A percentile compares a stretch with the other conserved stretches of the same genome.
Conservation (phyloP, 2,797 vertebrate species). For the Pseudochromis fuscus region DNA sequence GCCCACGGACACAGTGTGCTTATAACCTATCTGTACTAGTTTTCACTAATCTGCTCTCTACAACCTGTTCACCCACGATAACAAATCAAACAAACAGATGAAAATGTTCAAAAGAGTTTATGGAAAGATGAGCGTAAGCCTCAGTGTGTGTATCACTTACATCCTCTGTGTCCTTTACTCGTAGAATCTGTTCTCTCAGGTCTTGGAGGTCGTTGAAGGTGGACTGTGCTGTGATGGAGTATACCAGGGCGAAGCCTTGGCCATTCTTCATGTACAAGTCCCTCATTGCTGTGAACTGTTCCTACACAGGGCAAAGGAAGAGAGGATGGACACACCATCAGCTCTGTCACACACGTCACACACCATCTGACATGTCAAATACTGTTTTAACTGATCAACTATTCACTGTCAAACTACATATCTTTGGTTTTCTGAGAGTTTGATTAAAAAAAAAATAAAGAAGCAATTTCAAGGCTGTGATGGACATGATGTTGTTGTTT, state of each 20-base stretch:
- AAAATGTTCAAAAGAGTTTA: not conserved
- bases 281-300: slow-evolving; percentile 99
- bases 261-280: slow-evolving; percentile 99
- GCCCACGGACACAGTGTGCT: slow-evolving; percentile 28
- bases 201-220: slow-evolving; percentile 99
- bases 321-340: slow-evolving; percentile 22
- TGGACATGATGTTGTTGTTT: not conserved
- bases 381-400: not conserved
- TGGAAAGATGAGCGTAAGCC: not conserved
- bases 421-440: not conserved
- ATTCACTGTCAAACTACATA: not conserved
- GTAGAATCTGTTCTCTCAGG: slow-evolving; percentile 98
- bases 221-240: slow-evolving; percentile 99
- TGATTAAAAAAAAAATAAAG: not conserved
- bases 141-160: slow-evolving; percentile 85
- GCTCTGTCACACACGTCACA: not conserved
- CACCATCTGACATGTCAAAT: not conserved
- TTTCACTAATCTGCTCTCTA: slow-evolving; percentile 10
- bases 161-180: slow-evolving; percentile 99
- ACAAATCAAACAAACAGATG: not conserved
- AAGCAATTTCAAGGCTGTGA: not conserved
- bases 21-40: slow-evolving; percentile 30
- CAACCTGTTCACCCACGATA: not conserved
- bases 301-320: slow-evolving; percentile 80
- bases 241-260: slow-evolving; percentile 98